These are phyloP conservation scores for Nycticryphes semicollaris DNA, from an alignment of 2,113 vertebrate genomes.

Conservation along the genomic window DNA sequence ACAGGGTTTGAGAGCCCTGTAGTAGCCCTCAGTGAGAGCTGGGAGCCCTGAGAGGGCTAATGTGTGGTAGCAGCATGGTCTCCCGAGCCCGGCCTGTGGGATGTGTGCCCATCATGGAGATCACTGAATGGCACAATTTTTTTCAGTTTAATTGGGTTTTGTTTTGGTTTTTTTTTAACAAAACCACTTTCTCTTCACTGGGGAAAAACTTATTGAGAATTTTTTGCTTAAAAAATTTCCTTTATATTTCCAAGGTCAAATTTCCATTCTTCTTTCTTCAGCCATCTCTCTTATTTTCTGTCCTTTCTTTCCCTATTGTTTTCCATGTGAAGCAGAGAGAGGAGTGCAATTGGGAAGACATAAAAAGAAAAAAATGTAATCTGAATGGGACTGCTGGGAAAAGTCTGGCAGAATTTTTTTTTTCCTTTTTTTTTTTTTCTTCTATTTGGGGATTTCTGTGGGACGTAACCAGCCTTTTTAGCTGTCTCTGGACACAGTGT, in stretches of 20 bases:
- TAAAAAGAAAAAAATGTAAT: neutral
- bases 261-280: neutral
- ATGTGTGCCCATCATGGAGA: rapidly evolving
- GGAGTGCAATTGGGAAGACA: neutral
- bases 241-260: neutral
- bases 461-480: neutral
- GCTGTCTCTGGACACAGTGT: neutral
- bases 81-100: neutral
- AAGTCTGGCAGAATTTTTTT: neutral
- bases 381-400: neutral
- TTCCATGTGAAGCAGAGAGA: neutral
- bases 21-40: neutral
- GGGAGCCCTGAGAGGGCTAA: neutral
- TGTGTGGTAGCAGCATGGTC: neutral
- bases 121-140: neutral
- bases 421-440: too few relatives aligned
- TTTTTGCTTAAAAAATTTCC: neutral
- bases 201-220: neutral
- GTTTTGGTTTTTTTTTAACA: neutral
- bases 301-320: neutral
- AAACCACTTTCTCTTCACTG: neutral
- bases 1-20: neutral
- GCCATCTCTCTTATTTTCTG: neutral
- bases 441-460: neutral
- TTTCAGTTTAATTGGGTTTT: too few relatives aligned